Base-by-base conservation (phyloP, 1,140 invertebrate genomes). In the Drosophila kepulauana region DNA sequence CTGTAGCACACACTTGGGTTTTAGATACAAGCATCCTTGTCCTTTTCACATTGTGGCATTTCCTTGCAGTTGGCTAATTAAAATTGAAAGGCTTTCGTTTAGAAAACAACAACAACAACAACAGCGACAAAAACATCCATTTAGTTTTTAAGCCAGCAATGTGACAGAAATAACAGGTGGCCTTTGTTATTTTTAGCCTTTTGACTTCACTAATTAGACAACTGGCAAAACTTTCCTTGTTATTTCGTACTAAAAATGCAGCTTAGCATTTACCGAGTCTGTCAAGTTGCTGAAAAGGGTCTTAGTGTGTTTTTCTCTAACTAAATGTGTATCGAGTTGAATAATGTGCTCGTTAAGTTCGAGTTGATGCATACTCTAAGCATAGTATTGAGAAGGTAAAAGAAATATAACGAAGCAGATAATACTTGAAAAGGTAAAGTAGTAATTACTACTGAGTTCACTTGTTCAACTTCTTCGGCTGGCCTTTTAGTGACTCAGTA, bases 171-270 rank as follows among this genome's bases (percentile, higher is more conserved):
- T 54, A 56, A 4, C 56, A 30, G 15, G 10, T 45, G 66, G 57
- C 20, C 52, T 63, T 57, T 49, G 51, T 62, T 75, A 67, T 68
- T 68, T 51, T 54, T 75, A 73, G 64, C 57, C 76, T 67, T 48
- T 84, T 71, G 76, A 43, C 62, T 62, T 61, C 49, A 49, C 79
- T 79, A 84, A 82, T 82, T 79, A 71, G 76, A 64, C 57, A 48
- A 64, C 20, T 20, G 51, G 15, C 33, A 79, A 51, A 25, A 67
- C 16, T 58, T 15, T 46, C 15, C 54, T 67, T 66, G 45, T 63
- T 80, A 62, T 65, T 80, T 68, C 35, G 43, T 59, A 5, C 57
- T 46, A 30, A 35, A 28, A 48, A 35, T 49, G 8, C 7, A 38
- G 49, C 68, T 64, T 16, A 56, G 3, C 20, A 49, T 49, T 49